Evolutionary conservation across 2,113 vertebrate genomes (phyloP).

Genomic region (Megaceryle maxima): DNA sequence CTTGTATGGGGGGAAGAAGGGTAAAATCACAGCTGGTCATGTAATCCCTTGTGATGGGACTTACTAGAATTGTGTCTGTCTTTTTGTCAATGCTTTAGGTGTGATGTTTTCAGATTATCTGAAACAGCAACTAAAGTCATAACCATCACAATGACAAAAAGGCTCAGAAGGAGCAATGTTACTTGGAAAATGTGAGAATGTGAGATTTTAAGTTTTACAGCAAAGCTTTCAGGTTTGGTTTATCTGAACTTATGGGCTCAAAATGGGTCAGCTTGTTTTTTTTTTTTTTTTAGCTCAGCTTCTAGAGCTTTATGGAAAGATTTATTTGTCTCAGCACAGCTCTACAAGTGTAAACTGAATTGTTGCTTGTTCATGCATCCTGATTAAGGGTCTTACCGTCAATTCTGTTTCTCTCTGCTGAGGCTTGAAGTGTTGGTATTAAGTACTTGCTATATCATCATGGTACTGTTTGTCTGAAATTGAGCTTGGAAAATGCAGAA

Average conservation of each 20-base stretch:
- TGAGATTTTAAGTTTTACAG: neutral
- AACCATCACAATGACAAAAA: neutral
- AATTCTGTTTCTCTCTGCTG: slow-evolving; percentile 4
- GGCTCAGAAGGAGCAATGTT: neutral
- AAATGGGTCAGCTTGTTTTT: neutral
- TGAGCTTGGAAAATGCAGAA: neutral
- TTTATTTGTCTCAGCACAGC: slow-evolving; percentile 4
- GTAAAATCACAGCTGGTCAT: neutral
- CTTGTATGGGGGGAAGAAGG: neutral
- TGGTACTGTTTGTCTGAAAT: slow-evolving; percentile 25
- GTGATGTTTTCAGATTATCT: neutral
- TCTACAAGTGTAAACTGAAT: slow-evolving; percentile 7
- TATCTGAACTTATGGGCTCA: neutral
- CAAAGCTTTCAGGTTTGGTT: neutral
- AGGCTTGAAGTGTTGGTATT: slow-evolving; percentile 15
- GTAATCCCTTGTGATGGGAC: neutral
- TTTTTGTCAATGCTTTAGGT: neutral
- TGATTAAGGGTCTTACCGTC: neutral
- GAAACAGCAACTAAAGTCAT: neutral
- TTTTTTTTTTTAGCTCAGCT: neutral
- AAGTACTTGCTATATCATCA: slow-evolving; percentile 30
- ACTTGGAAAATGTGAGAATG: neutral
- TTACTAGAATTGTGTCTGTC: neutral
- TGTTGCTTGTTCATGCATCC: slow-evolving; percentile 31
- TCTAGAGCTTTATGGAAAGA: slow-evolving; percentile 4